Evolutionary conservation across 1,140 invertebrate genomes (phyloP).

Genomic region (Oedothorax gibbosus): DNA sequence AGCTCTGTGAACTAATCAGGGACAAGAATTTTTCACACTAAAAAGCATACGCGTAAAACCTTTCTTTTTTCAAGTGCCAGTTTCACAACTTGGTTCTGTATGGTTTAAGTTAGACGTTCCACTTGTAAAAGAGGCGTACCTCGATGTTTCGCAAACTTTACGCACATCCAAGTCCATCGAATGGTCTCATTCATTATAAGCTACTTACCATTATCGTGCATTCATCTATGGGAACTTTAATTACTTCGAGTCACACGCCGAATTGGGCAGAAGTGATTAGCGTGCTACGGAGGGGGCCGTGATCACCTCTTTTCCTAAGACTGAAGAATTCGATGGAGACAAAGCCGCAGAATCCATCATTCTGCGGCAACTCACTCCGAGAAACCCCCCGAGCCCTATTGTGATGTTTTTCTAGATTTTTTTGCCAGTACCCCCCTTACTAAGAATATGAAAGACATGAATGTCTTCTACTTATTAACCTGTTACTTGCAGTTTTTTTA

Average conservation of each 20-base stretch:
- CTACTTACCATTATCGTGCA: slow-evolving; percentile 19
- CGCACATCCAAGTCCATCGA: no score
- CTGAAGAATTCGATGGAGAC: slow-evolving; percentile 41
- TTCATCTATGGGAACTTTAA: slow-evolving; percentile 18
- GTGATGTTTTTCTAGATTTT: slow-evolving; percentile 14
- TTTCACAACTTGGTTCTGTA: no score
- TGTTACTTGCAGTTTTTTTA: no score
- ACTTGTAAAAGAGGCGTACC: no score
- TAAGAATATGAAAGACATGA: no score
- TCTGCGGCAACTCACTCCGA: slow-evolving; percentile 14
- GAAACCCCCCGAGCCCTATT: slow-evolving; percentile 8
- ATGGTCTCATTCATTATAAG: neutral
- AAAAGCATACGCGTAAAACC: no score
- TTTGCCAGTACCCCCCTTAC: slow-evolving; percentile 3
- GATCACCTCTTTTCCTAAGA: slow-evolving; percentile 43
- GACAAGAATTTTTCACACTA: no score
- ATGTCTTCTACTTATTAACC: no score
- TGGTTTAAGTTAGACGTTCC: no score
- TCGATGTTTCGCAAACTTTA: no score
- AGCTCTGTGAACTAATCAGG: no score
- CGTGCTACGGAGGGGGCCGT: slow-evolving; percentile 7
- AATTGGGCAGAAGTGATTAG: slow-evolving; percentile 37
- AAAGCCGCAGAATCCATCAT: slow-evolving; percentile 37
- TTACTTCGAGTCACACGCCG: slow-evolving; percentile 15
- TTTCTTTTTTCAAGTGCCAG: no score